Percentiles rank a stretch among this genome's conserved stretches.
Evolutionary conservation across 2,888 invertebrate genomes (phyloP).

Genomic region (Muschampia plurimacula): DNA sequence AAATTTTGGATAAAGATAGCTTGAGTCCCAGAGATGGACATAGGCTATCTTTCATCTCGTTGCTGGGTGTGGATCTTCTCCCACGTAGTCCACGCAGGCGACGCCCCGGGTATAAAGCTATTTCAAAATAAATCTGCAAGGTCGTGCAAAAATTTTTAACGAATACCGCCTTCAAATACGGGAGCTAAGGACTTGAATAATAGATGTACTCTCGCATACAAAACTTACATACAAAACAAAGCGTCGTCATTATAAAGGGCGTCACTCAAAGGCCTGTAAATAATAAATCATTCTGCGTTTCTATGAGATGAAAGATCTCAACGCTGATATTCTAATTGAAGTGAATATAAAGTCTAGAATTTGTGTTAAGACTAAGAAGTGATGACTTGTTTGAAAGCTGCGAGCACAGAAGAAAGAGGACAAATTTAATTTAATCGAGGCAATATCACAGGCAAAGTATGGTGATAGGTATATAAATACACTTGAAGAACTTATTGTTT

Average conservation of each 20-base stretch:
- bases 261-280: conserved; percentile 11
- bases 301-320: not conserved
- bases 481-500: too few relatives aligned
- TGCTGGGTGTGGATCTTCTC: too few relatives aligned
- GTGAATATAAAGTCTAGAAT: not conserved
- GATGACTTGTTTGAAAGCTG: too few relatives aligned
- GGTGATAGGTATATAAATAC: too few relatives aligned
- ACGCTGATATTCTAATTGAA: conserved; percentile 5
- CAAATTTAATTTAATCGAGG: too few relatives aligned
- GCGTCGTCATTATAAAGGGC: not conserved
- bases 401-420: too few relatives aligned
- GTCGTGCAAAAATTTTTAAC: not conserved
- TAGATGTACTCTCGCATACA: conserved; percentile 19
- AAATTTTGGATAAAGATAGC: too few relatives aligned
- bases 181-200: not conserved
- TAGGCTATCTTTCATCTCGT: too few relatives aligned
- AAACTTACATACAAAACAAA: conserved; percentile 19
- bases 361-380: not conserved
- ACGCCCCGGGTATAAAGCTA: not conserved
- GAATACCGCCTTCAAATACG: not conserved
- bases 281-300: conserved; percentile 9
- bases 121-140: not conserved
- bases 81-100: too few relatives aligned
- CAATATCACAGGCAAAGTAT: too few relatives aligned
- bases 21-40: too few relatives aligned